phyloP scores from a whole-genome alignment of 1,140 invertebrate genomes.

The Gonatopus flavifemur region DNA sequence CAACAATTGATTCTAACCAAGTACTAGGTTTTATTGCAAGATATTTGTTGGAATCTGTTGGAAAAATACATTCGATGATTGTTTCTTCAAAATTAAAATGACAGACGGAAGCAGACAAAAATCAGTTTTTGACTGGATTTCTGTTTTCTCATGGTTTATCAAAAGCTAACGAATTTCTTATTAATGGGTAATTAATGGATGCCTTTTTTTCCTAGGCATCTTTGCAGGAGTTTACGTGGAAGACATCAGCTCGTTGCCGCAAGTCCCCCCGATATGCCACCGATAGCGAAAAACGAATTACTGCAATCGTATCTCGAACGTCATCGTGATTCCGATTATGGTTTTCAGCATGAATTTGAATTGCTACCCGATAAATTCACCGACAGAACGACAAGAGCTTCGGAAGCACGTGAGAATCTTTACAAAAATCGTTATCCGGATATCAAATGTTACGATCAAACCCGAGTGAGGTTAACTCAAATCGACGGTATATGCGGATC shows the following conservation, averaged over 20 bases:
- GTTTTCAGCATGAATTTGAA: slow-evolving; percentile 86
- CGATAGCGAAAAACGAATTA: slow-evolving; percentile 72
- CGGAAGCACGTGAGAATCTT: slow-evolving; percentile 84
- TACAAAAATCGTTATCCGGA: slow-evolving; percentile 87
- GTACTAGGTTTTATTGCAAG: too few species aligned
- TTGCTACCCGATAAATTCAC: slow-evolving; percentile 82
- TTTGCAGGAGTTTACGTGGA: slow-evolving; percentile 65
- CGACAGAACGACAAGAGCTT: slow-evolving; percentile 82
- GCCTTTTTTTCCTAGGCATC: slow-evolving; percentile 52
- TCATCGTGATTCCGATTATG: slow-evolving; percentile 83
- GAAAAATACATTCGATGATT: too few species aligned
- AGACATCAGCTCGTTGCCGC: slow-evolving; percentile 68
- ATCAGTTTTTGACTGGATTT: too few species aligned
- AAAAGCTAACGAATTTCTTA: too few species aligned
- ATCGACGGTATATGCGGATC: slow-evolving; percentile 76
- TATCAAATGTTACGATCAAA: slow-evolving; percentile 92
- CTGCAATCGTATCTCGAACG: slow-evolving; percentile 75
- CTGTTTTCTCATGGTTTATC: too few species aligned
- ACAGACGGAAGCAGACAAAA: too few species aligned
- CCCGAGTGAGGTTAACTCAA: slow-evolving; percentile 76
- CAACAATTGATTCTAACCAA: too few species aligned
- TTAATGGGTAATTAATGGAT: slow-evolving; percentile 25
- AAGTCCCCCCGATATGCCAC: slow-evolving; percentile 79
- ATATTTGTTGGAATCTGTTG: too few species aligned
- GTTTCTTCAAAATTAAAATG: too few species aligned